phyloP scores from a whole-genome alignment of 1,140 invertebrate species.

The Halictus rubicundus region DNA sequence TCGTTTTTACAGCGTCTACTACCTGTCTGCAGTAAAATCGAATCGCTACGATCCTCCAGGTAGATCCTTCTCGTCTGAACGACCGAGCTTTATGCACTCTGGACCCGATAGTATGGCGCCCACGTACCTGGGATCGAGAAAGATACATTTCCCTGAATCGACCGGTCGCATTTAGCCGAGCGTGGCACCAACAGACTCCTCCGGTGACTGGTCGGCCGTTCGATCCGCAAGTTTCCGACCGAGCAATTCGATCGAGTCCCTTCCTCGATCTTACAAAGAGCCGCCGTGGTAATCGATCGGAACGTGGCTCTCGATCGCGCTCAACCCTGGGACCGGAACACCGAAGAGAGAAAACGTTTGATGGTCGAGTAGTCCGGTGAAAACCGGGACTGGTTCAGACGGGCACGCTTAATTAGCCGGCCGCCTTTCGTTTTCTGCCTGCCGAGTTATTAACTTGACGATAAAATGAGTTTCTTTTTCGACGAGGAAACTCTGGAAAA shows the following conservation, averaged over 20 bases:
- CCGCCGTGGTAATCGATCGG: conserved; percentile 58
- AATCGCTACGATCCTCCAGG: too few relatives aligned
- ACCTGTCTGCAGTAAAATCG: too few relatives aligned
- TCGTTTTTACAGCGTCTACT: too few relatives aligned
- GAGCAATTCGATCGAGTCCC: background rate
- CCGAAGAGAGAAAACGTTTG: conserved; percentile 55
- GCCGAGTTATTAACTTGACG: conserved; percentile 26
- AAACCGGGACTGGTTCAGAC: conserved; percentile 52
- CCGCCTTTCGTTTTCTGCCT: conserved; percentile 60
- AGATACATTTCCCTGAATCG: conserved; percentile 37
- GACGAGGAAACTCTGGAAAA: too few relatives aligned
- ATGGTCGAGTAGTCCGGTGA: conserved; percentile 58
- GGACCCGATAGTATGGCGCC: too few relatives aligned
- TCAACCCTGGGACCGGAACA: conserved; percentile 64
- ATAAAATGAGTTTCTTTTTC: background rate
- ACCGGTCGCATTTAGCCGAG: conserved; percentile 28
- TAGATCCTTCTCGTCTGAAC: too few relatives aligned
- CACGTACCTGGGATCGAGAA: background rate
- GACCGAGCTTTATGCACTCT: background rate
- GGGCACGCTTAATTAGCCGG: conserved; percentile 61
- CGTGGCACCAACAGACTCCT: conserved; percentile 39
- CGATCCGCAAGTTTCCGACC: conserved; percentile 24
- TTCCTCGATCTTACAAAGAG: conserved; percentile 33
- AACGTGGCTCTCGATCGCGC: conserved; percentile 51
- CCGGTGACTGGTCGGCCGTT: background rate